Conservation (phyloP, 2,888 invertebrate genomes). For the Oligia strigilis region DNA sequence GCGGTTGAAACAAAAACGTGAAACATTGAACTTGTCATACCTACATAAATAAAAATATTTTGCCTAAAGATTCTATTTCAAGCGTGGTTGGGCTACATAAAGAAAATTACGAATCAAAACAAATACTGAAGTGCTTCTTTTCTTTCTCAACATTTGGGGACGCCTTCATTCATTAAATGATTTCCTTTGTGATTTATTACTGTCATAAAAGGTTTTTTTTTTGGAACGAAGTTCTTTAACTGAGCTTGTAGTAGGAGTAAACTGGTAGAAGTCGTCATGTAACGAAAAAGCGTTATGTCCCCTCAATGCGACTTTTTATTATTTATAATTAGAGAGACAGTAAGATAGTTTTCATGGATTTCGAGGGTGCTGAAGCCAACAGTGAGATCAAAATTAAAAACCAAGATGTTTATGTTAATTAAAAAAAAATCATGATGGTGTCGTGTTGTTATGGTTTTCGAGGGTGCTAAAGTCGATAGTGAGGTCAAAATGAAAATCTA, state of each 20-base stretch:
- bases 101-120: constrained; percentile 43
- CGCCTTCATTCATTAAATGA: constrained; percentile 17
- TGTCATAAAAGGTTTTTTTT: too few relatives aligned
- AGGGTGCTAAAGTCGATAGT: neutral
- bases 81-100: constrained; percentile 9
- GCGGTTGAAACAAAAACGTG: neutral
- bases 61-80: constrained; percentile 15
- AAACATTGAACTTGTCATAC: neutral
- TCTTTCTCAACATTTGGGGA: constrained; percentile 9
- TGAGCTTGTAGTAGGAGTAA: too few relatives aligned
- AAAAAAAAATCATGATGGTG: neutral
- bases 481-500: neutral
- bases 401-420: neutral
- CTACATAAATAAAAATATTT: neutral
- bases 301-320: neutral
- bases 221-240: too few relatives aligned
- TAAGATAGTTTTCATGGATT: neutral
- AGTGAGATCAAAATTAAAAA: neutral
- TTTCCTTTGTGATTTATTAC: too few relatives aligned
- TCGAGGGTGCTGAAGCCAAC: neutral
- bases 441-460: neutral
- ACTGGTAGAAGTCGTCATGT: too few relatives aligned
- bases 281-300: too few relatives aligned
- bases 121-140: constrained; percentile 11
- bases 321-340: neutral